Evolutionary conservation across 2,888 invertebrate genomes (phyloP).

Genomic region (Drosophila paranaensis): DNA sequence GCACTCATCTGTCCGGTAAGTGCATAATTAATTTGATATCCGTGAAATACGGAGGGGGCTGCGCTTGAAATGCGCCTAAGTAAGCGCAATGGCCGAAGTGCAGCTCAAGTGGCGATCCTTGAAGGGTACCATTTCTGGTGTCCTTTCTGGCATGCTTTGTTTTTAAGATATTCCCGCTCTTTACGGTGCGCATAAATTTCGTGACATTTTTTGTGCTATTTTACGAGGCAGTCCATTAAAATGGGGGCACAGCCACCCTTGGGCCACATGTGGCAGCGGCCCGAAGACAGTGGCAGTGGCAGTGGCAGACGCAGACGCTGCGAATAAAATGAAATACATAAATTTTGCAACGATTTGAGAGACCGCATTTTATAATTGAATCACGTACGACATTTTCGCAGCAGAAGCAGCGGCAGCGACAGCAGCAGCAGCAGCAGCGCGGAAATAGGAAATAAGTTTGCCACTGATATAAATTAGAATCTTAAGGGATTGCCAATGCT

Average conservation of each 20-base stretch:
- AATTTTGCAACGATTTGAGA: slow-evolving; percentile 84
- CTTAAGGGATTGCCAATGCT: slow-evolving; percentile 73
- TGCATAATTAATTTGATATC: slow-evolving; percentile 76
- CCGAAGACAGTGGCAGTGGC: slow-evolving; percentile 43
- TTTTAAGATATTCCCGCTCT: slow-evolving; percentile 57
- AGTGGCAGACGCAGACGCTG: slow-evolving; percentile 52
- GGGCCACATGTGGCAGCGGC: slow-evolving; percentile 68
- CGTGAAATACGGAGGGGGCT: slow-evolving; percentile 36
- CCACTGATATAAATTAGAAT: slow-evolving; percentile 80
- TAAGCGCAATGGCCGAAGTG: slow-evolving; percentile 46
- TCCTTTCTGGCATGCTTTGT: slow-evolving; percentile 60
- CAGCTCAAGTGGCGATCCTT: slow-evolving; percentile 39
- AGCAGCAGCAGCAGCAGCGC: slow-evolving; percentile 42
- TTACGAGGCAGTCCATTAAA: slow-evolving; percentile 79
- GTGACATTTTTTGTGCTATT: slow-evolving; percentile 72
- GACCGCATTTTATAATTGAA: slow-evolving; percentile 85
- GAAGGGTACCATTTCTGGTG: slow-evolving; percentile 19
- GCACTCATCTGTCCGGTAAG: slow-evolving; percentile 33
- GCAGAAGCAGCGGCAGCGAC: slow-evolving; percentile 19
- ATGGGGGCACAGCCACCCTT: slow-evolving; percentile 37
- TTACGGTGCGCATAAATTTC: slow-evolving; percentile 73
- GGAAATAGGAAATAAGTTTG: slow-evolving; percentile 78
- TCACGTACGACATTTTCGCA: slow-evolving; percentile 83
- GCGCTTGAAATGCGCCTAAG: slow-evolving; percentile 50
- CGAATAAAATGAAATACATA: slow-evolving; percentile 83